phyloP scores from a whole-genome alignment of 2,113 vertebrate species.

The Charina bottae region DNA sequence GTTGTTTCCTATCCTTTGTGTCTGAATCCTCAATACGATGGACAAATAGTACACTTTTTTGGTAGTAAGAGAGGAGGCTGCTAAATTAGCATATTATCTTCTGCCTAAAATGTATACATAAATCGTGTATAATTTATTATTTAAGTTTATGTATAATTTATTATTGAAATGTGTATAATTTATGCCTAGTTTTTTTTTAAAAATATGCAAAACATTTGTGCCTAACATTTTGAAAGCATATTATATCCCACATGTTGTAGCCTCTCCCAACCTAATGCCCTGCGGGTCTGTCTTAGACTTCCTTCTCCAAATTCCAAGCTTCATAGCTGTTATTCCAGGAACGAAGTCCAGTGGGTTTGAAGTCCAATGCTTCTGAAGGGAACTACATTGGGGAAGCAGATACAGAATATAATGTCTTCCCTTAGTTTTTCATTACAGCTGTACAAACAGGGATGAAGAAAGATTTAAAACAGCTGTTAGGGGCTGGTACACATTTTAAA shows the following conservation, averaged over 20 bases:
- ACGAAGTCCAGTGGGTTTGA: not conserved
- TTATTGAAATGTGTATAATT: not conserved
- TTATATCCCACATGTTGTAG: slow-evolving; percentile 53
- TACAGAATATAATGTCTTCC: slow-evolving; percentile 47
- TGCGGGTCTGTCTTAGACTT: not conserved
- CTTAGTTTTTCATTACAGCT: slow-evolving; percentile 70
- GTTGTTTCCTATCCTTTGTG: slow-evolving; percentile 55
- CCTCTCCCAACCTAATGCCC: not conserved
- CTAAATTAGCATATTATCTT: slow-evolving; percentile 73
- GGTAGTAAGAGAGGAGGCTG: slow-evolving; percentile 65
- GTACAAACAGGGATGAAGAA: slow-evolving; percentile 61
- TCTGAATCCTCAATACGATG: slow-evolving; percentile 63
- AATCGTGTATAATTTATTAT: not conserved
- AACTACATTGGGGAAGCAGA: not conserved
- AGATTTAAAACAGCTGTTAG: slow-evolving; percentile 74
- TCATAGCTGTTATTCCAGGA: not conserved
- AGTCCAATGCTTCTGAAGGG: not conserved
- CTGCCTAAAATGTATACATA: slow-evolving; percentile 39
- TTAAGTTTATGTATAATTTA: not conserved
- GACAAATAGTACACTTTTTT: slow-evolving; percentile 60
- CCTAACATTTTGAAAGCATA: slow-evolving; percentile 59
- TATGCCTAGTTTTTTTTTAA: not conserved
- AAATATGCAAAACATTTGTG: slow-evolving; percentile 40
- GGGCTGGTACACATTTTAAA: slow-evolving; percentile 72
- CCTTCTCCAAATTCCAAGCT: not conserved